phyloP scores from a whole-genome alignment of 2,113 vertebrate species.

The Periophthalmus modestus region DNA sequence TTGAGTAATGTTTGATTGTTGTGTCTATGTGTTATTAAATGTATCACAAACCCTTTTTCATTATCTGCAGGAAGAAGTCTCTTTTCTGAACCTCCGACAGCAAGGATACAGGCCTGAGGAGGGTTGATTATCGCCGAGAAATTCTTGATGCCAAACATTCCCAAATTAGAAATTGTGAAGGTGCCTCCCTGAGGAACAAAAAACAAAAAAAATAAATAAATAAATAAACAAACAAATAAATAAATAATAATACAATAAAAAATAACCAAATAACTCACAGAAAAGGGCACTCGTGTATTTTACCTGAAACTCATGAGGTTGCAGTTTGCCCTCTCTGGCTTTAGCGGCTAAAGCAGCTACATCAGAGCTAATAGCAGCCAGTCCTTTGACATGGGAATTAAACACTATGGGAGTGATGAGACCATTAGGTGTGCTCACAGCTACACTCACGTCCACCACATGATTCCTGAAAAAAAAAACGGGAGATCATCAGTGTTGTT shows the following conservation, averaged over 20 bases:
- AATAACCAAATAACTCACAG: not conserved
- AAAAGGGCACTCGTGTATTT: not conserved
- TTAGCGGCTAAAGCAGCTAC: constrained; percentile 84
- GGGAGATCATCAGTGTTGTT: not conserved
- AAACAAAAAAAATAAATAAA: too few species aligned
- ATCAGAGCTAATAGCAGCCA: constrained; percentile 86
- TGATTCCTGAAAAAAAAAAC: constrained; percentile 87
- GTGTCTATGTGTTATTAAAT: not conserved
- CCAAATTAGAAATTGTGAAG: constrained; percentile 97
- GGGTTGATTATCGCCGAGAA: constrained; percentile 99
- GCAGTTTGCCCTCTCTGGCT: constrained; percentile 93
- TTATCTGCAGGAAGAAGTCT: constrained; percentile 91
- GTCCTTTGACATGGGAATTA: constrained; percentile 92
- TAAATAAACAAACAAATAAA: too few species aligned
- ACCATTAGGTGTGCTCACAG: constrained; percentile 90
- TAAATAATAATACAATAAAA: too few species aligned
- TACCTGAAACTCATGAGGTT: constrained; percentile 97
- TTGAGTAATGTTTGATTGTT: not conserved
- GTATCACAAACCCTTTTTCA: constrained; percentile 86
- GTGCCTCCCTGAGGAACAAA: constrained; percentile 86
- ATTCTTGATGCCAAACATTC: constrained; percentile 99
- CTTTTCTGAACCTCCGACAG: constrained; percentile 90
- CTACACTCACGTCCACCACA: constrained; percentile 92
- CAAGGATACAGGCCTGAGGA: constrained; percentile 95
- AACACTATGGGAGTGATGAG: constrained; percentile 99